These are phyloP conservation scores for Rhinoptilus africanus DNA, from an alignment of 2,113 vertebrate species.

Conservation along the genomic window DNA sequence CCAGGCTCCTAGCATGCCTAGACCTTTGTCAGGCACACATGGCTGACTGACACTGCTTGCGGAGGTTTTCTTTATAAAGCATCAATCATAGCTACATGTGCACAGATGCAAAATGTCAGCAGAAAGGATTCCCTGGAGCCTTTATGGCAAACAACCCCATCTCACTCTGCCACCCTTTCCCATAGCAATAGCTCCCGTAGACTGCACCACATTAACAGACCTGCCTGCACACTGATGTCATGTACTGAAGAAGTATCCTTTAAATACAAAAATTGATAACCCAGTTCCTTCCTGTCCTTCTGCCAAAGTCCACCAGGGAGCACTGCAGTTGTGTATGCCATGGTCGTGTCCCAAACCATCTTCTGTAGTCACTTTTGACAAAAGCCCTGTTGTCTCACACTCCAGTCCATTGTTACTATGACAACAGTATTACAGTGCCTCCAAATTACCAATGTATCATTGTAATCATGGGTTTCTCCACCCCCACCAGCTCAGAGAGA, in stretches of 20 bases:
- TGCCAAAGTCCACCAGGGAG: background rate
- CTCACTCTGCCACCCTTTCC: background rate
- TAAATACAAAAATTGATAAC: fast-evolving
- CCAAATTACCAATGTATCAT: background rate
- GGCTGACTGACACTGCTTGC: background rate
- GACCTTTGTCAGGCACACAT: background rate
- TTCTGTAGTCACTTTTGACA: background rate
- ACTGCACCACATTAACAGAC: background rate
- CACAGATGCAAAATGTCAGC: background rate
- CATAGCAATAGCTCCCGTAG: background rate
- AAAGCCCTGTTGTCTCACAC: background rate
- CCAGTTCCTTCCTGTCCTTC: background rate
- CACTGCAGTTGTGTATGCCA: background rate
- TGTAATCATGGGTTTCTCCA: background rate
- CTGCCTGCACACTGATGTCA: background rate
- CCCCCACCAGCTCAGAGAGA: background rate
- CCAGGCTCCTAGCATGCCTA: background rate
- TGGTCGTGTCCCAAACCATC: background rate
- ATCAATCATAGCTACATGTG: background rate
- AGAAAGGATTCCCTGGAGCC: background rate
- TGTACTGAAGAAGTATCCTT: background rate
- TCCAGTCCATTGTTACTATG: background rate
- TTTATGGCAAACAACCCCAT: background rate
- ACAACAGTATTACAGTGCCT: background rate
- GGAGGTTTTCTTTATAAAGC: background rate